phyloP scores from a whole-genome alignment of 2,888 invertebrate species.

The Loripinus fragilis region DNA sequence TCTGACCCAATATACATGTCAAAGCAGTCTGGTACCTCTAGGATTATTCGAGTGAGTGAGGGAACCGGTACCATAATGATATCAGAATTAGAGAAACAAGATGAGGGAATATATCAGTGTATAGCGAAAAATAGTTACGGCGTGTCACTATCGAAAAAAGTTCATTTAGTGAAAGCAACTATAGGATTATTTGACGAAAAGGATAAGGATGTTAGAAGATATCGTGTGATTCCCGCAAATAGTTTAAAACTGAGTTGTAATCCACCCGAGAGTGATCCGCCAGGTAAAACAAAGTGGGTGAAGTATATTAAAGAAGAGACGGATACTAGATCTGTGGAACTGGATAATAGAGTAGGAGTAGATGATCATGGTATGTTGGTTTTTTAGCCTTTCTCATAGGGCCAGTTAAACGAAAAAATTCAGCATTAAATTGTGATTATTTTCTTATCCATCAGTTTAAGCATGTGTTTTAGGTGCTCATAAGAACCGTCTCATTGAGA shows the following conservation, averaged over 20 bases:
- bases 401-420: too few relatives aligned
- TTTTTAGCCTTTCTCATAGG: not conserved
- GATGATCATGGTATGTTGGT: slow-evolving; percentile 89
- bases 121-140: slow-evolving; percentile 97
- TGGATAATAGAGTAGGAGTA: slow-evolving; percentile 93
- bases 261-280: slow-evolving; percentile 57
- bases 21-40: slow-evolving; percentile 42
- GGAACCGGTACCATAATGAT: slow-evolving; percentile 64
- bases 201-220: slow-evolving; percentile 5
- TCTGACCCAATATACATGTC: slow-evolving; percentile 50
- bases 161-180: slow-evolving; percentile 94
- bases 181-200: slow-evolving; percentile 44
- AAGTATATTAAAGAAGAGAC: slow-evolving; percentile 38
- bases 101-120: slow-evolving; percentile 97
- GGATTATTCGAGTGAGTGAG: slow-evolving; percentile 34
- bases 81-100: slow-evolving; percentile 85
- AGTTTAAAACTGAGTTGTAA: slow-evolving; percentile 52
- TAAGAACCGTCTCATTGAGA: too few relatives aligned
- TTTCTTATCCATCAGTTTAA: too few relatives aligned
- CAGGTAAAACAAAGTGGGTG: slow-evolving; percentile 46
- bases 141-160: slow-evolving; percentile 96
- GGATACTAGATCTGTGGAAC: slow-evolving; percentile 36
- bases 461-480: too few relatives aligned
- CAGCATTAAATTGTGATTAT: too few relatives aligned
- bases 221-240: slow-evolving; percentile 34